Percentiles rank a stretch among this genome's conserved stretches.
These are phyloP conservation scores for Ectobius pallidus DNA, from an alignment of 2,888 invertebrate genomes.

Conservation along the genomic window DNA sequence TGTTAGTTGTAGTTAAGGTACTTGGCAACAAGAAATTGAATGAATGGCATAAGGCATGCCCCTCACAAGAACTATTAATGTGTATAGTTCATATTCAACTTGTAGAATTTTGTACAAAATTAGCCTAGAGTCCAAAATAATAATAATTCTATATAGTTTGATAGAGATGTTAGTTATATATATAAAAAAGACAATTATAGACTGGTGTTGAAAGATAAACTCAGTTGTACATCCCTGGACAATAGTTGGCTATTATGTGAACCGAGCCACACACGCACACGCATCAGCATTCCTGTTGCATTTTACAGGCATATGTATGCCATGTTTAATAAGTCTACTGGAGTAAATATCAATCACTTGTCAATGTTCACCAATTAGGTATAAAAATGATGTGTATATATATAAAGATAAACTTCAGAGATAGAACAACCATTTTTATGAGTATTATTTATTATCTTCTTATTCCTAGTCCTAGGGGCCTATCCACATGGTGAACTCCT, in stretches of 20 bases:
- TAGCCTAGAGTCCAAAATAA: slow-evolving; percentile 9
- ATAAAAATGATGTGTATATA: slow-evolving; percentile 27
- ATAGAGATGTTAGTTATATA: slow-evolving; percentile 26
- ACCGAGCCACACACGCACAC: slow-evolving; percentile 18
- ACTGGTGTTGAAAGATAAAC: background rate
- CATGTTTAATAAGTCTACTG: slow-evolving; percentile 2
- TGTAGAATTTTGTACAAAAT: slow-evolving; percentile 43
- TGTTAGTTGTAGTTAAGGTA: slow-evolving; percentile 24
- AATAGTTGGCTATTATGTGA: slow-evolving; percentile 18
- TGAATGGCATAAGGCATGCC: background rate
- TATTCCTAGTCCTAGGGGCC: no score
- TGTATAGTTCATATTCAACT: slow-evolving; percentile 37
- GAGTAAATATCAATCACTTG: slow-evolving; percentile 17
- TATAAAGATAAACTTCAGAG: slow-evolving; percentile 24
- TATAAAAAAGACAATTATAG: slow-evolving; percentile 15
- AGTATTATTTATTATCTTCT: no score
- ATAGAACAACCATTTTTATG: no score
- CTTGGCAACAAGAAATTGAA: background rate
- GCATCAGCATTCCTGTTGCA: slow-evolving; percentile 20
- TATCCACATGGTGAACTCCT: no score
- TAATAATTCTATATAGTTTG: slow-evolving; percentile 25
- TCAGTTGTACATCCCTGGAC: slow-evolving; percentile 5
- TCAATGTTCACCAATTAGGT: slow-evolving; percentile 31
- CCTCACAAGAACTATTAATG: slow-evolving; percentile 17
- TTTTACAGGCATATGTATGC: slow-evolving; percentile 6